Percentiles rank a stretch among this genome's conserved stretches.
Conservation (phyloP, 1,140 invertebrate species). For the Phortica variegata region DNA sequence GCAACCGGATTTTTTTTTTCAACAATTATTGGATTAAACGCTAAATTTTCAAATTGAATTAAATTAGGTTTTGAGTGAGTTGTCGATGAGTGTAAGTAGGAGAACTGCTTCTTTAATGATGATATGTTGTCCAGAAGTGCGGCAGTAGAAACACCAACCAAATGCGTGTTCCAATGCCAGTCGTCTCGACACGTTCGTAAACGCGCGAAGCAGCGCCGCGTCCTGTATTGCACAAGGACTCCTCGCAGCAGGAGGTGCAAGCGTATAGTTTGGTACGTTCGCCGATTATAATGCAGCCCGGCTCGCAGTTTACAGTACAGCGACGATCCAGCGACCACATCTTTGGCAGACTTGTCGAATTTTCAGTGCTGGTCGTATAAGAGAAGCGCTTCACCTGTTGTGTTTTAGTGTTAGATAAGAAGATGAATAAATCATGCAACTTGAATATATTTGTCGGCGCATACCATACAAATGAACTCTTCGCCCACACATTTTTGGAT, state of each 20-base stretch:
- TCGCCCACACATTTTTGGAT: slow-evolving; percentile 74
- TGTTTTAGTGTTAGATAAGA: background rate
- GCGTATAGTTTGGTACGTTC: slow-evolving; percentile 82
- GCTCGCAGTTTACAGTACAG: slow-evolving; percentile 78
- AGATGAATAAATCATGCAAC: too few species aligned
- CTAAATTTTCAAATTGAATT: too few species aligned
- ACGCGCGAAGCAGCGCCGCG: slow-evolving; percentile 39
- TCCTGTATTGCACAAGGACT: slow-evolving; percentile 75
- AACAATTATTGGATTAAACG: too few species aligned
- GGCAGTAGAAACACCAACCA: slow-evolving; percentile 28
- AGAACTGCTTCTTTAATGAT: too few species aligned
- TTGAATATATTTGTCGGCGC: background rate
- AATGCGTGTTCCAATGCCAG: slow-evolving; percentile 43
- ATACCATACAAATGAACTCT: slow-evolving; percentile 75
- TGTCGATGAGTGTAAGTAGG: too few species aligned
- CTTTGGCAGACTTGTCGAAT: slow-evolving; percentile 70
- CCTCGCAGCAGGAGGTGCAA: slow-evolving; percentile 78
- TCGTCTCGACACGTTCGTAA: slow-evolving; percentile 41
- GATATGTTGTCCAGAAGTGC: slow-evolving; percentile 43
- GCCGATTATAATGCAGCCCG: slow-evolving; percentile 82
- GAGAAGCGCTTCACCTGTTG: slow-evolving; percentile 78
- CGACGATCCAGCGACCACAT: slow-evolving; percentile 81
- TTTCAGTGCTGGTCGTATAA: slow-evolving; percentile 78
- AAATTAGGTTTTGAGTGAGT: too few species aligned
- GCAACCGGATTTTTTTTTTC: too few species aligned